These are phyloP conservation scores for Hemicrepidius hirtus DNA, from an alignment of 2,888 invertebrate genomes.

Conservation along the genomic window DNA sequence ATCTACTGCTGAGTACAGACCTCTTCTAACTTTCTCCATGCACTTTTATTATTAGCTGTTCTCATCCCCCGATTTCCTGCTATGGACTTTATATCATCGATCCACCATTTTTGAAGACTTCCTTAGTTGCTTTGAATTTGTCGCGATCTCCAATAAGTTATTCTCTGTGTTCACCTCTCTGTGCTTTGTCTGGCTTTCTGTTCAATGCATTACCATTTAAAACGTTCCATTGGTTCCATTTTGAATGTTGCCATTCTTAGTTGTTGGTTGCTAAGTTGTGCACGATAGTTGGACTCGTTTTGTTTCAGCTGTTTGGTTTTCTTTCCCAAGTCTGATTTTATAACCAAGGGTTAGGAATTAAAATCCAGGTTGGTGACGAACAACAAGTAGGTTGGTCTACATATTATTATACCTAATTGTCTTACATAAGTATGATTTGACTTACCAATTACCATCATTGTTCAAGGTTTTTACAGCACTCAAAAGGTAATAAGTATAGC, in stretches of 20 bases:
- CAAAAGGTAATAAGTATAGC: too few species aligned
- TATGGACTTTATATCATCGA: background rate
- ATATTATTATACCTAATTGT: too few species aligned
- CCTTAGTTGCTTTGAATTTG: background rate
- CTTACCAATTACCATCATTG: too few species aligned
- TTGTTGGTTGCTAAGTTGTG: background rate
- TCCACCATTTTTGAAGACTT: background rate
- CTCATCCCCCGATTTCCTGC: background rate
- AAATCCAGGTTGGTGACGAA: too few species aligned
- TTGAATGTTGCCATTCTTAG: background rate
- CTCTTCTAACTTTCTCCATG: background rate
- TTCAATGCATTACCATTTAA: background rate
- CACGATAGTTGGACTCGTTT: slow-evolving; percentile 4
- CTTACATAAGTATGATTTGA: too few species aligned
- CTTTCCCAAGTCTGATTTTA: background rate
- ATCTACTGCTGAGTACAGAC: background rate
- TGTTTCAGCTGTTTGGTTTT: slow-evolving; percentile 5
- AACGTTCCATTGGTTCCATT: background rate
- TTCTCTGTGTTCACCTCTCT: slow-evolving; percentile 1
- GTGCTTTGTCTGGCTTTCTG: background rate
- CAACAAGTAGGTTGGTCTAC: too few species aligned
- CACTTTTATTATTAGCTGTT: background rate
- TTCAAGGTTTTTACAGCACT: too few species aligned
- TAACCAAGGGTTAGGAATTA: too few species aligned
- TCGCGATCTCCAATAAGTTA: background rate